Conservation (phyloP, 2,113 vertebrate species). For the Xyliphius kryptos region DNA sequence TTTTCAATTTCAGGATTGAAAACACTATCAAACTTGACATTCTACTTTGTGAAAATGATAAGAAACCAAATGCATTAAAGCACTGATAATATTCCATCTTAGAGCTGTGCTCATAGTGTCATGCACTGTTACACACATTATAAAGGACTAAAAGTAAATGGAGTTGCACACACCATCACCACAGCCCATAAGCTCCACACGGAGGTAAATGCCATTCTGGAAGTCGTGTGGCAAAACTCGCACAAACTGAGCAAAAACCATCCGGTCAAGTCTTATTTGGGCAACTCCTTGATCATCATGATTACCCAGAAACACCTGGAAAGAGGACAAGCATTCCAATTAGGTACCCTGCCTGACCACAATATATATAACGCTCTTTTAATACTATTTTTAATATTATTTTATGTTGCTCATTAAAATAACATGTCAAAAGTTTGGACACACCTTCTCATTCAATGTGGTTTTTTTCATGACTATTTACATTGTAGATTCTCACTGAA, state of each 20-base stretch:
- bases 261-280: constrained; percentile 56
- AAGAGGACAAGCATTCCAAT: not conserved
- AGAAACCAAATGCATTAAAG: not conserved
- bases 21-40: not conserved
- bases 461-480: too few species aligned
- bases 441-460: too few species aligned
- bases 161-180: constrained; percentile 31
- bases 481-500: too few species aligned
- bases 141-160: not conserved
- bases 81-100: not conserved
- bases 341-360: too few species aligned
- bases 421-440: too few species aligned
- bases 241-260: constrained; percentile 67
- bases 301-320: constrained; percentile 67
- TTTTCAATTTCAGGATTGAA: not conserved
- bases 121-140: not conserved
- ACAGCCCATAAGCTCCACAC: constrained; percentile 79
- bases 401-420: too few species aligned
- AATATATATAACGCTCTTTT: too few species aligned
- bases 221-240: constrained; percentile 70
- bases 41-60: too few species aligned
- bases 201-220: constrained; percentile 61
- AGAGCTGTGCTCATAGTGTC: not conserved
- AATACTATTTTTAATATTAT: not conserved
- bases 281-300: constrained; percentile 52